Conservation (phyloP, 2,888 invertebrate species). For the Apeira syringaria region DNA sequence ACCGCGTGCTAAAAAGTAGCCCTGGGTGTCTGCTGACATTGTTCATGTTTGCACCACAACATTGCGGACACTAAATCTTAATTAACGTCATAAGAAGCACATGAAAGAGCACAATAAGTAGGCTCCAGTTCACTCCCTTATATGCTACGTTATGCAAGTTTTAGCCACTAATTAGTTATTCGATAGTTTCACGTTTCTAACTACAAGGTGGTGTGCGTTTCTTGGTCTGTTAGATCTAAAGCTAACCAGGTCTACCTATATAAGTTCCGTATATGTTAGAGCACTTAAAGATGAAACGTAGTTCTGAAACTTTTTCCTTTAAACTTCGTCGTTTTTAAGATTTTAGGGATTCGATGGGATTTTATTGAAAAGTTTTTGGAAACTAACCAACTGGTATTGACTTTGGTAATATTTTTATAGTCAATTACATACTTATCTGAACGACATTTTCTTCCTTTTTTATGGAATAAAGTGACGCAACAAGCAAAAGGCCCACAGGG, state of each 20-base stretch:
- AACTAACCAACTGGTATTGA: background rate
- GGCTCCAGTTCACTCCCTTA: slow-evolving; percentile 5
- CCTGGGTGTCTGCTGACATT: too few species aligned
- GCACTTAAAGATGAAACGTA: background rate
- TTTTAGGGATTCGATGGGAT: background rate
- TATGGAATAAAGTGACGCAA: too few species aligned
- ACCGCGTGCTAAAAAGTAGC: too few species aligned
- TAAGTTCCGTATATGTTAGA: background rate
- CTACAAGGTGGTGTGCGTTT: slow-evolving; percentile 4
- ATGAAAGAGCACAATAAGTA: background rate
- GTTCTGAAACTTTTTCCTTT: slow-evolving; percentile 13
- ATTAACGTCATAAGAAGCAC: slow-evolving; percentile 2
- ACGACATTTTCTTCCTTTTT: too few species aligned
- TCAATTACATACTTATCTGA: too few species aligned
- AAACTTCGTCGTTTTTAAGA: slow-evolving; percentile 9
- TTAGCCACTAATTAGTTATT: slow-evolving; percentile 14
- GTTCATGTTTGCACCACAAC: background rate
- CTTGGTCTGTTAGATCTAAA: slow-evolving; percentile 5
- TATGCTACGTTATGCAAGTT: slow-evolving; percentile 8
- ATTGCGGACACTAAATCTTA: slow-evolving; percentile 1
- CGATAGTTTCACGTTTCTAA: slow-evolving; percentile 10
- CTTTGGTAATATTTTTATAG: background rate
- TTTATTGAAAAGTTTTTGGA: background rate
- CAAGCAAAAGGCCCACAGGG: too few species aligned
- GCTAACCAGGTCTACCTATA: too few species aligned